A percentile compares a stretch with the other conserved stretches of the same genome.
Conservation (phyloP, 1,140 invertebrate genomes). For the Gryon sp. region DNA sequence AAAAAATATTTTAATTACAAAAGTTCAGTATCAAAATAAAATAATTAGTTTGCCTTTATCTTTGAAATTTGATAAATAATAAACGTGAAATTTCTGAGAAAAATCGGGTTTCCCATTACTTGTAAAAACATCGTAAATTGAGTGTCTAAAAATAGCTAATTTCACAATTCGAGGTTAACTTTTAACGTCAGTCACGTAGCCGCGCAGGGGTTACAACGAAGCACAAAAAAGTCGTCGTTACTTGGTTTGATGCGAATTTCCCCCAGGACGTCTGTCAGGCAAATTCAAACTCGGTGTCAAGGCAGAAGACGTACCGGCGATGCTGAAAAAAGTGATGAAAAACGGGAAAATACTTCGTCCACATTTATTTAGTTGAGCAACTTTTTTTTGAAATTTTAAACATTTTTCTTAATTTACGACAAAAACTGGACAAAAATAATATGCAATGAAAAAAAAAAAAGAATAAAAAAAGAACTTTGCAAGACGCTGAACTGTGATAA, state of each 20-base stretch:
- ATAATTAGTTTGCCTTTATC: too few relatives aligned
- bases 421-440: too few relatives aligned
- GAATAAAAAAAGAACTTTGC: too few relatives aligned
- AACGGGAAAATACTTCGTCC: too few relatives aligned
- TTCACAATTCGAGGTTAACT: constrained; percentile 9
- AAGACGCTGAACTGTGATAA: not conserved
- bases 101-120: too few relatives aligned
- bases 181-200: constrained; percentile 41
- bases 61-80: too few relatives aligned
- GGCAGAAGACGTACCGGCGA: constrained; percentile 26
- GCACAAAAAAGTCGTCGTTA: constrained; percentile 23
- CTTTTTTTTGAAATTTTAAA: not conserved
- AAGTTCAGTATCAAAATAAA: too few relatives aligned
- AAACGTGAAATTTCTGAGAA: too few relatives aligned
- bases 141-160: constrained; percentile 25
- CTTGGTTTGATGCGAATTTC: constrained; percentile 36
- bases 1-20: too few relatives aligned
- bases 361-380: too few relatives aligned
- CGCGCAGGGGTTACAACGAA: not conserved
- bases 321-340: constrained; percentile 49
- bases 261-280: constrained; percentile 37
- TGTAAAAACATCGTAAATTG: not conserved
- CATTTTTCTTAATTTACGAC: too few relatives aligned
- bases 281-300: constrained; percentile 30
- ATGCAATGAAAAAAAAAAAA: too few relatives aligned